Conservation (phyloP, 92 coral and sea anemone genomes). For the Palythoa grandiflora region DNA sequence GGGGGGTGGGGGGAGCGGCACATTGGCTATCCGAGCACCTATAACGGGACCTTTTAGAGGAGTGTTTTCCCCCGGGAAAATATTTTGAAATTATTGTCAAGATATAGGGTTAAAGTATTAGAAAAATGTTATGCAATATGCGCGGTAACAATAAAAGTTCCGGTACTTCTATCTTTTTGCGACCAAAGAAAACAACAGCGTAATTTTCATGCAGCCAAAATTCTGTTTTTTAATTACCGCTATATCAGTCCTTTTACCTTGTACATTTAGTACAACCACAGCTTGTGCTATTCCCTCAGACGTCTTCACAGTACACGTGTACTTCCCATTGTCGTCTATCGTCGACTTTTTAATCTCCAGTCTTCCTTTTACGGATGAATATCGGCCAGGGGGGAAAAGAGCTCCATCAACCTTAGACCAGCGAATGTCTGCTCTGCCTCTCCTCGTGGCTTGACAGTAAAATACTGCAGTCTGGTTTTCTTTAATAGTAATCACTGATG, state of each 20-base stretch:
- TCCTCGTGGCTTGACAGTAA: constrained; percentile 20
- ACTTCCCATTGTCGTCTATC: constrained; percentile 29
- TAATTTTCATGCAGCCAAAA: background rate
- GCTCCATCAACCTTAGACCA: constrained; percentile 19
- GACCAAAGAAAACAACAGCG: background rate
- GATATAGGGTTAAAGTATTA: no score
- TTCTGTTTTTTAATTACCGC: background rate
- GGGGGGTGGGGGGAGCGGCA: no score
- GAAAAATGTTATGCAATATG: no score
- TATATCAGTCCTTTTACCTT: background rate
- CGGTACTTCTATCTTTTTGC: no score
- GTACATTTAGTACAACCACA: constrained; percentile 25
- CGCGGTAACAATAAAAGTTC: no score
- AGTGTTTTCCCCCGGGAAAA: no score
- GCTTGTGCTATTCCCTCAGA: constrained; percentile 15
- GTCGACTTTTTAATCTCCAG: constrained; percentile 14
- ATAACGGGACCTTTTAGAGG: no score
- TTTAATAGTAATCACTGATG: constrained; percentile 8
- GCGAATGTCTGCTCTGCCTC: constrained; percentile 13
- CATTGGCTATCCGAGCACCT: no score
- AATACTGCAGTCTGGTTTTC: constrained; percentile 40
- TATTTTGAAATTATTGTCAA: no score
- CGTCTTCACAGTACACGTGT: constrained; percentile 20
- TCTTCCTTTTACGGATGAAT: constrained; percentile 2
- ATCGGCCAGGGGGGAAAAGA: constrained; percentile 21